Evolutionary conservation across 1,140 invertebrate genomes (phyloP).

Genomic region (Zophobas morio): DNA sequence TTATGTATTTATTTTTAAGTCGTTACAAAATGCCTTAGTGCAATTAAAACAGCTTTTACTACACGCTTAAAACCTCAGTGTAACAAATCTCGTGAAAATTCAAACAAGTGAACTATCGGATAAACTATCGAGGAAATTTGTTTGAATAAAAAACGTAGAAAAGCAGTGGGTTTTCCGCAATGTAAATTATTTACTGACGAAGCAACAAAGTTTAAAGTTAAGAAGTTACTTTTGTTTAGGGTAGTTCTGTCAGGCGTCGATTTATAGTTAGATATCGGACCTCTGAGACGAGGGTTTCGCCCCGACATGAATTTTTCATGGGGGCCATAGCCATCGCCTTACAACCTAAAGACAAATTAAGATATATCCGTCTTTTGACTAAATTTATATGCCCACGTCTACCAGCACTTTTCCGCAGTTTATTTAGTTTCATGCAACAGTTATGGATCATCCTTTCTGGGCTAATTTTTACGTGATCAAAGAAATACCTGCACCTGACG

Average conservation of each 20-base stretch:
- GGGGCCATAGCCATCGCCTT: slow-evolving; percentile 9
- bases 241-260: slow-evolving; percentile 2
- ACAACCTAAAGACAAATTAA: slow-evolving; percentile 29
- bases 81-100: no score
- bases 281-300: slow-evolving; percentile 22
- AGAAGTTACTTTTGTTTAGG: slow-evolving; percentile 20
- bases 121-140: no score
- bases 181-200: slow-evolving; percentile 12
- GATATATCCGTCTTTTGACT: slow-evolving; percentile 8
- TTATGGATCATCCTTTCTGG: neutral
- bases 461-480: slow-evolving; percentile 35
- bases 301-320: slow-evolving; percentile 36
- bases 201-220: slow-evolving; percentile 12
- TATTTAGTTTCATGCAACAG: slow-evolving; percentile 4
- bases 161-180: neutral
- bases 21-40: no score
- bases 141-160: no score
- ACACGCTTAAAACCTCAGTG: no score
- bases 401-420: neutral
- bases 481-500: slow-evolving; percentile 27
- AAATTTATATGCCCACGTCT: slow-evolving; percentile 27
- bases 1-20: no score
- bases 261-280: slow-evolving; percentile 28
- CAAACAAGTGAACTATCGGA: no score
- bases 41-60: no score